phyloP scores from a whole-genome alignment of 2,888 invertebrate genomes.

The Pilophorus perplexus region DNA sequence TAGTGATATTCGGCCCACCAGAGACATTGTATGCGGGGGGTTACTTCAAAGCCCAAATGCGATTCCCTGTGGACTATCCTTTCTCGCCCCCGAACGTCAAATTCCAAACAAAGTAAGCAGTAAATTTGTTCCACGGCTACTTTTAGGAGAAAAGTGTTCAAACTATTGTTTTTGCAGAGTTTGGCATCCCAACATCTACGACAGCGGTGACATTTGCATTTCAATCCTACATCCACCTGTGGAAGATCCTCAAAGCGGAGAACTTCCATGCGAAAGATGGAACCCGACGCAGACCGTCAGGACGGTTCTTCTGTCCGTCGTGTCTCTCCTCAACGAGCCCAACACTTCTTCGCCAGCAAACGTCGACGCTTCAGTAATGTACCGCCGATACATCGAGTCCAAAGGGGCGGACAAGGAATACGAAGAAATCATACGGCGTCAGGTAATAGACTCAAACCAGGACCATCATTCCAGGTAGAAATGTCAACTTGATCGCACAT shows the following conservation, averaged over 20 bases:
- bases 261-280: slow-evolving; percentile 46
- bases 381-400: slow-evolving; percentile 44
- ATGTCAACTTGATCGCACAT: not conserved
- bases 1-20: slow-evolving; percentile 46
- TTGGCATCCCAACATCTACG: slow-evolving; percentile 46
- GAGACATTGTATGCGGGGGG: slow-evolving; percentile 45
- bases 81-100: slow-evolving; percentile 44
- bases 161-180: slow-evolving; percentile 7
- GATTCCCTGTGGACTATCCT: slow-evolving; percentile 45
- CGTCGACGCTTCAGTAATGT: slow-evolving; percentile 46
- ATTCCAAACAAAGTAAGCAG: slow-evolving; percentile 41
- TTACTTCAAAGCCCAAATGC: slow-evolving; percentile 45
- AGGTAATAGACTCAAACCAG: slow-evolving; percentile 25
- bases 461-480: not conserved
- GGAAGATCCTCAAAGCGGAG: slow-evolving; percentile 46
- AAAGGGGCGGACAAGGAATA: slow-evolving; percentile 43
- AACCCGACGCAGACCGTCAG: slow-evolving; percentile 46
- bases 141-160: not conserved
- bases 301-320: slow-evolving; percentile 44
- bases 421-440: slow-evolving; percentile 42
- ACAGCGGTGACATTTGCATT: slow-evolving; percentile 46
- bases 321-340: slow-evolving; percentile 46
- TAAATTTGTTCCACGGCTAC: not conserved
- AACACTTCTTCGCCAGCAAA: slow-evolving; percentile 46
- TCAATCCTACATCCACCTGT: slow-evolving; percentile 46